Evolutionary conservation across 2,888 invertebrate genomes (phyloP).

Genomic region (Venustoraphidia nigricollis): DNA sequence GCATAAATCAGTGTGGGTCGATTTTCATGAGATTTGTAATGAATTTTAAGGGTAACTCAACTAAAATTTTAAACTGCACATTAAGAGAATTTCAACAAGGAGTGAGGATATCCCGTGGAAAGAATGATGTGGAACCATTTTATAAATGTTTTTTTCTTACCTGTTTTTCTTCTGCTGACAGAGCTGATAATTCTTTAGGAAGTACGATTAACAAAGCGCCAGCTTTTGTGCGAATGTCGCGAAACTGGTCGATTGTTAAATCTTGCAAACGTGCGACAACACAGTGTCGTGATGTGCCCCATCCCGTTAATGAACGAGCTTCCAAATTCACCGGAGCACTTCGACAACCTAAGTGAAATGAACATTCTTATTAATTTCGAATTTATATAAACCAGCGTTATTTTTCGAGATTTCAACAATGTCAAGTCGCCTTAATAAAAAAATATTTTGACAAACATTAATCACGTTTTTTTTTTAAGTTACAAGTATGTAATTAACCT

Average conservation of each 20-base stretch:
- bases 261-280: constrained; percentile 69
- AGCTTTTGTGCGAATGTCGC: constrained; percentile 60
- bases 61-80: too few relatives aligned
- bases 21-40: too few relatives aligned
- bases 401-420: too few relatives aligned
- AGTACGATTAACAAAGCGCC: constrained; percentile 76
- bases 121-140: neutral
- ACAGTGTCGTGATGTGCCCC: constrained; percentile 81
- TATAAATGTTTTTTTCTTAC: constrained; percentile 24
- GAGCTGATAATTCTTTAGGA: constrained; percentile 50
- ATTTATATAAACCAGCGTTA: neutral
- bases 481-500: too few relatives aligned
- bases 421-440: too few relatives aligned
- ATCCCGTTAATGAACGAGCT: constrained; percentile 69
- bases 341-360: constrained; percentile 54
- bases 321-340: constrained; percentile 75
- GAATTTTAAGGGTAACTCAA: too few relatives aligned
- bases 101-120: too few relatives aligned
- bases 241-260: constrained; percentile 60
- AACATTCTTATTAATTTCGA: neutral
- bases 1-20: too few relatives aligned
- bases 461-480: too few relatives aligned
- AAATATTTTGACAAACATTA: too few relatives aligned
- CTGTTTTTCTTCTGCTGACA: constrained; percentile 54
- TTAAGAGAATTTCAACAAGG: too few relatives aligned